These are phyloP conservation scores for Sisyra nigra DNA, from an alignment of 2,888 invertebrate species.

Conservation along the genomic window DNA sequence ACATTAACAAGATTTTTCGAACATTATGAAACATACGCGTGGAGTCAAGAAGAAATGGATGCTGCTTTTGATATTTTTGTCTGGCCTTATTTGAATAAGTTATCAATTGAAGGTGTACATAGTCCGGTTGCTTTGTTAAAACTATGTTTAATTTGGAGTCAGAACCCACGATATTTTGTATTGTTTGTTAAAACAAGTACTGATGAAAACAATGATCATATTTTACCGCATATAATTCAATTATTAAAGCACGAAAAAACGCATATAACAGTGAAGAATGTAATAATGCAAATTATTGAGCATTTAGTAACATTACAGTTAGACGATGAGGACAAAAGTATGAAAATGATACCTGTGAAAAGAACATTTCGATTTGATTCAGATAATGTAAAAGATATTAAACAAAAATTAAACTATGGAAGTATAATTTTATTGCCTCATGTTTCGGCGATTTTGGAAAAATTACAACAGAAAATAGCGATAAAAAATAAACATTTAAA, in stretches of 20 bases:
- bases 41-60: constrained; percentile 51
- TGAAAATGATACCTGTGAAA: constrained; percentile 22
- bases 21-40: constrained; percentile 61
- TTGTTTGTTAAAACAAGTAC: constrained; percentile 45
- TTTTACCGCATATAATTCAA: constrained; percentile 51
- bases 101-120: constrained; percentile 66
- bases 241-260: constrained; percentile 55
- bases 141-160: constrained; percentile 65
- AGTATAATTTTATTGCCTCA: constrained; percentile 59
- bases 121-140: constrained; percentile 69
- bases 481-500: constrained; percentile 42
- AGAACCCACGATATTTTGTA: constrained; percentile 59
- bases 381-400: constrained; percentile 19
- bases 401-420: constrained; percentile 44
- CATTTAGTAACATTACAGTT: constrained; percentile 49
- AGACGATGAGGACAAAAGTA: constrained; percentile 35
- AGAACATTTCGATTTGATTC: constrained; percentile 25
- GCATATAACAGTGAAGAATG: constrained; percentile 44
- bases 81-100: constrained; percentile 61
- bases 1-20: constrained; percentile 58
- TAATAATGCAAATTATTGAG: constrained; percentile 58
- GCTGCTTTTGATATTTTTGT: constrained; percentile 62
- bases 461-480: constrained; percentile 47
- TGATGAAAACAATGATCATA: constrained; percentile 30
- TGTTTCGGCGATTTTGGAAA: constrained; percentile 50